A percentile compares a stretch with the other conserved stretches of the same genome.
Evolutionary conservation across 2,797 vertebrate genomes (phyloP).

Genomic region (Micrastur ruficollis): DNA sequence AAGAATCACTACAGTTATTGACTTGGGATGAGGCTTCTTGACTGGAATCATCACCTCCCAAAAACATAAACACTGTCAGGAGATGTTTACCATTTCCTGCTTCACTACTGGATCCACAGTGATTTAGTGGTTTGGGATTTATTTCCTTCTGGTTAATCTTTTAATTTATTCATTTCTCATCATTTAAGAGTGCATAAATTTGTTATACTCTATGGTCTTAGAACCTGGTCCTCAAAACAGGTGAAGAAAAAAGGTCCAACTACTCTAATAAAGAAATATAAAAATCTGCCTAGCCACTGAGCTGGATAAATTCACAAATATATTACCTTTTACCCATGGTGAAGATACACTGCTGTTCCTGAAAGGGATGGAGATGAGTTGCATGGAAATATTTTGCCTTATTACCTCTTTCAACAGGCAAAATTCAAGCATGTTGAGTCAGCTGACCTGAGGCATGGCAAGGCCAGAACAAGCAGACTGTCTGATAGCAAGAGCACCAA

Average conservation of each 20-base stretch:
- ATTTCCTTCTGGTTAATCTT: not conserved
- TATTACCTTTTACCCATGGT: not conserved
- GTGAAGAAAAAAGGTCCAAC: not conserved
- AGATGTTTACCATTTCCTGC: not conserved
- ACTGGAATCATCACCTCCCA: not conserved
- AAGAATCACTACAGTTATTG: not conserved
- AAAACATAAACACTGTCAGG: not conserved
- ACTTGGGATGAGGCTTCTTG: not conserved
- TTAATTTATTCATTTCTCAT: not conserved
- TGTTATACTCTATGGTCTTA: not conserved
- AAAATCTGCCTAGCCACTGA: not conserved
- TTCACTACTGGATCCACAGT: not conserved
- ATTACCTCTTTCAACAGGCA: not conserved
- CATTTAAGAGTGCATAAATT: not conserved
- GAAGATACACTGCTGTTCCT: not conserved
- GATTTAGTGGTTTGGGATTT: not conserved
- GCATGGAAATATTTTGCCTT: not conserved
- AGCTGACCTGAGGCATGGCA: not conserved
- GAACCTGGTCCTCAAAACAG: not conserved
- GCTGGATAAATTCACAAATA: not conserved
- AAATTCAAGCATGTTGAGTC: not conserved
- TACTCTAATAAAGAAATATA: not conserved
- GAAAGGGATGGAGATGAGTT: not conserved
- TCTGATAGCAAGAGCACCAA: not conserved
- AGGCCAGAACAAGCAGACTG: not conserved